Percentiles rank a stretch among this genome's conserved stretches.
Evolutionary conservation across 2,888 invertebrate species (phyloP).

Genomic region (Drosophila colorata): DNA sequence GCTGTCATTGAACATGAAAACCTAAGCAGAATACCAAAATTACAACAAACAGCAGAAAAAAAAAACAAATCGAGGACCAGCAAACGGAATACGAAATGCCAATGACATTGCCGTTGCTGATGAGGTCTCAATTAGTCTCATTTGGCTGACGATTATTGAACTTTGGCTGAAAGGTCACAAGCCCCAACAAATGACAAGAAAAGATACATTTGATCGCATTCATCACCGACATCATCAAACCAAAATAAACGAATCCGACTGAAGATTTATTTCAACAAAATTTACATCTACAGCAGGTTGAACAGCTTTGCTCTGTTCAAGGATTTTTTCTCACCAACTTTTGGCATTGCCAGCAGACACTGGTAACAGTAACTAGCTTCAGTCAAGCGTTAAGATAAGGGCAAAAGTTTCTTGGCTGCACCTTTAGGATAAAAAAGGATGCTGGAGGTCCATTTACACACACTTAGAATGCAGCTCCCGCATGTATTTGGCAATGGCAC

Average conservation of each 20-base stretch:
- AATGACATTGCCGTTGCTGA: constrained; percentile 20
- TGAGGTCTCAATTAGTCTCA: constrained; percentile 54
- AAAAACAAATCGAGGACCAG: not conserved
- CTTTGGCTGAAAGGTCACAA: constrained; percentile 37
- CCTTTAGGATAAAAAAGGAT: constrained; percentile 29
- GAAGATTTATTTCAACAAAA: constrained; percentile 12
- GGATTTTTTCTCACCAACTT: constrained; percentile 2
- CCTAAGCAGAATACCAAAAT: constrained; percentile 46
- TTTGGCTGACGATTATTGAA: constrained; percentile 46
- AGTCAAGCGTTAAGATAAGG: constrained; percentile 67
- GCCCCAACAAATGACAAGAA: constrained; percentile 55
- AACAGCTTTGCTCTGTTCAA: not conserved
- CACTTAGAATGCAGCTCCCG: constrained; percentile 32
- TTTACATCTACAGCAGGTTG: not conserved
- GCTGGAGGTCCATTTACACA: constrained; percentile 6
- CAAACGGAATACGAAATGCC: constrained; percentile 22
- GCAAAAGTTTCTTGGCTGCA: constrained; percentile 39
- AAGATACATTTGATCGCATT: constrained; percentile 47
- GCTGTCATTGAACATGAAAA: constrained; percentile 49
- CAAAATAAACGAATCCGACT: constrained; percentile 3
- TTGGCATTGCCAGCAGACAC: constrained; percentile 9
- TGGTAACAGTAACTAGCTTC: constrained; percentile 15
- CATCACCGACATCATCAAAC: not conserved
- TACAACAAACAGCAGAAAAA: constrained; percentile 4
- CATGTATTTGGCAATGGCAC: constrained; percentile 23